Percentiles rank a stretch among this genome's conserved stretches.
phyloP scores from a whole-genome alignment of 2,888 invertebrate species.

The Epinotia nisella region DNA sequence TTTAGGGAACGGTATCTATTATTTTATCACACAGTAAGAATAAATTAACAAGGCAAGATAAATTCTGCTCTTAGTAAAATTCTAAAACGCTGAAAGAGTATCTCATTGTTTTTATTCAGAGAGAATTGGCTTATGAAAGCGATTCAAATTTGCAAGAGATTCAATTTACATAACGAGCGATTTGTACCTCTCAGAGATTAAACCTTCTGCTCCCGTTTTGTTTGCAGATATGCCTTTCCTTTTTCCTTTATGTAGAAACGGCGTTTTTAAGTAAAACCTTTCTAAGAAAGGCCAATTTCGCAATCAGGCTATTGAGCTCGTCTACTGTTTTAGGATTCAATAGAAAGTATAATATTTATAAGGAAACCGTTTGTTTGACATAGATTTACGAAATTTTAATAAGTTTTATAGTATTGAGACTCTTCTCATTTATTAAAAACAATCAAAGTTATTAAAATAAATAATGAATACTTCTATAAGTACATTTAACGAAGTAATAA shows the following conservation, averaged over 20 bases:
- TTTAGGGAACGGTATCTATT: slow-evolving; percentile 10
- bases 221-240: slow-evolving; percentile 61
- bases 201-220: slow-evolving; percentile 67
- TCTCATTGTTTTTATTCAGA: slow-evolving; percentile 77
- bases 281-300: slow-evolving; percentile 39
- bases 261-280: slow-evolving; percentile 53
- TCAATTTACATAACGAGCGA: slow-evolving; percentile 83
- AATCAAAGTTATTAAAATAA: too few species aligned
- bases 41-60: slow-evolving; percentile 53
- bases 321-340: slow-evolving; percentile 23
- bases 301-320: slow-evolving; percentile 33
- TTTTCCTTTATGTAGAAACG: slow-evolving; percentile 60
- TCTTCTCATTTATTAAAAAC: too few species aligned
- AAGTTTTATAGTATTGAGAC: background rate
- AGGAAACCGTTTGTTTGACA: background rate
- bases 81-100: slow-evolving; percentile 69
- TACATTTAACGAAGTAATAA: too few species aligned
- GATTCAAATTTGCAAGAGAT: slow-evolving; percentile 81
- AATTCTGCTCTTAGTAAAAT: slow-evolving; percentile 62
- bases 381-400: too few species aligned
- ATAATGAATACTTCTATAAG: too few species aligned
- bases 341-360: slow-evolving; percentile 15
- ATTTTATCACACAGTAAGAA: slow-evolving; percentile 23
- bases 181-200: slow-evolving; percentile 79
- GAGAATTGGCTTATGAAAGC: slow-evolving; percentile 80